Base-by-base conservation (phyloP, 2,888 invertebrate genomes). In the Eumacrocentrus americanus region DNA sequence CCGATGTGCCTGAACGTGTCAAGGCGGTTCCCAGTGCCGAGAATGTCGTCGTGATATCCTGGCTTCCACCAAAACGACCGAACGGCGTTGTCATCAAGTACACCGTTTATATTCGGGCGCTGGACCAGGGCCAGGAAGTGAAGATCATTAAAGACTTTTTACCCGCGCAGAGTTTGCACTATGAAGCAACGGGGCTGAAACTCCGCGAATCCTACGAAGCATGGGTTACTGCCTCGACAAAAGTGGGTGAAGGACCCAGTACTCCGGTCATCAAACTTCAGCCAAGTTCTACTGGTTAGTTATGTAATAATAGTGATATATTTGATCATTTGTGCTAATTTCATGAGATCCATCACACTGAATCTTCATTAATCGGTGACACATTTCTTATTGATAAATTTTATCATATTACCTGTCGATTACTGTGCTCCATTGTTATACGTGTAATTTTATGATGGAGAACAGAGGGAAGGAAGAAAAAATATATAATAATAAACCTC, bases 31-130 rank as follows among this genome's bases (percentile, higher is more conserved):
- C 85, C 0, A 85, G 84, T 64, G 85, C 86, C 34, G 83, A 84
- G 65, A 84, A 84, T 46, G 83, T 86, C 9, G 84, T 88, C 16
- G 82, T 88, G 59, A 84, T 88, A 34, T 85, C 87, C 59, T 89
- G 89, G 89, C 77, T 86, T 62, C 85, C 87, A n/a, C 89, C 89
- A 2, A 74, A 83, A 16, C 82, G 85, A 11, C 84, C 85, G 0
- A 89, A 89, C 73, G 89, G 89, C 1, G 72, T 85, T 59, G 81
- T 89, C 7, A 85, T 83, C 18, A 85, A 86, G 67, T 89, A 87
- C 74, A 86, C 84, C 58, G 83, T 89, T 48, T 87, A 86, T 70
- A 83, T 86, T 61, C 81, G 84, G 14, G 81, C 83, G n/a, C 70
- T 84, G 63, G 83, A 84, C 63, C 83, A 84, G 67, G 83, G 83